Evolutionary conservation across 2,888 invertebrate genomes (phyloP).

Genomic region (Melieria picta): DNA sequence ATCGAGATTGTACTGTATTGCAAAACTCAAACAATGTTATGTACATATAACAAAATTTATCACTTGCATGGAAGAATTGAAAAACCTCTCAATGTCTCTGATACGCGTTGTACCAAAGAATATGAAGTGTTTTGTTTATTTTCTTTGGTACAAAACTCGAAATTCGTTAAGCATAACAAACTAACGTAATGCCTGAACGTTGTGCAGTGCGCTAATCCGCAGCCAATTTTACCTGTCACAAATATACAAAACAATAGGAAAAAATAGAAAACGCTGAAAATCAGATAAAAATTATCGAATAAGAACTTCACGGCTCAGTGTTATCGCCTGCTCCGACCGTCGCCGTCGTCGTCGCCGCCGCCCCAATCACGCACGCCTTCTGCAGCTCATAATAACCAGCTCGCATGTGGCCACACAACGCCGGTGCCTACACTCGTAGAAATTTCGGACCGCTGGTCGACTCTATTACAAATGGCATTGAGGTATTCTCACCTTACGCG

Average conservation of each 20-base stretch:
- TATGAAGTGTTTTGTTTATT: no score
- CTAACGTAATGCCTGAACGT: no score
- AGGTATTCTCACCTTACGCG: slow-evolving; percentile 23
- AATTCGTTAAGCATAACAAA: no score
- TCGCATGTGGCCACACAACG: background rate
- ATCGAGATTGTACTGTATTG: no score
- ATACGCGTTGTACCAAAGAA: no score
- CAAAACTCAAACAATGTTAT: no score
- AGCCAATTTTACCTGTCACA: background rate
- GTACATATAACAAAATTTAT: no score
- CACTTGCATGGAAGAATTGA: no score
- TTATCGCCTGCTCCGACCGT: slow-evolving; percentile 3
- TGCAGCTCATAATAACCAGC: background rate
- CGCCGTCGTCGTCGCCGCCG: background rate
- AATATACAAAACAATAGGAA: background rate
- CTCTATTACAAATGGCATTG: slow-evolving; percentile 22
- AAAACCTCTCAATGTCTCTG: no score
- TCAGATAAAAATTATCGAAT: slow-evolving; percentile 23
- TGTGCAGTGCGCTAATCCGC: background rate
- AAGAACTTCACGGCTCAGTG: slow-evolving; percentile 6
- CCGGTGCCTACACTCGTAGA: background rate
- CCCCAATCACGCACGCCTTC: background rate
- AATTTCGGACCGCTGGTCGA: slow-evolving; percentile 5
- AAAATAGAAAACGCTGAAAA: slow-evolving; percentile 2
- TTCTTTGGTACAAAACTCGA: no score